Percentiles rank a stretch among this genome's conserved stretches.
These are phyloP conservation scores for Scomber colias DNA, from an alignment of 2,113 vertebrate genomes.

Conservation along the genomic window DNA sequence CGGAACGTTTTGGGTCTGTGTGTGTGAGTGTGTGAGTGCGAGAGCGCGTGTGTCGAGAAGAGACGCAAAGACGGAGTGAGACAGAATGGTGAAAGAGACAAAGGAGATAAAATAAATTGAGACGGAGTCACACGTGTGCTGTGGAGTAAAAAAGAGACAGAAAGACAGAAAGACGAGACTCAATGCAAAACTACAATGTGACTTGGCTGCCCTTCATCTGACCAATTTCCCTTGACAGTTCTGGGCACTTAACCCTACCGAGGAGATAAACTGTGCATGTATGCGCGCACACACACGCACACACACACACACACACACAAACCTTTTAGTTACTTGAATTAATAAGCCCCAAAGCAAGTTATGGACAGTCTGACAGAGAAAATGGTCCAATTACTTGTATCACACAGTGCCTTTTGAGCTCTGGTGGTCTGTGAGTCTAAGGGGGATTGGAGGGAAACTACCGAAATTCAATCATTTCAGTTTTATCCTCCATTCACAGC, in stretches of 20 bases:
- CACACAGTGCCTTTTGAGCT: slow-evolving; percentile 51
- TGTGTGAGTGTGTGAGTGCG: not conserved
- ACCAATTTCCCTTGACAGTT: slow-evolving; percentile 80
- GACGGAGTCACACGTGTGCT: not conserved
- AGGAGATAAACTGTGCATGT: slow-evolving; percentile 71
- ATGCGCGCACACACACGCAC: not conserved
- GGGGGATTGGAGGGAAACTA: slow-evolving; percentile 51
- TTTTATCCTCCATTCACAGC: slow-evolving; percentile 59
- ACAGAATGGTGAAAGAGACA: not conserved
- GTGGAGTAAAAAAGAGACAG: not conserved
- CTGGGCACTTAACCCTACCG: slow-evolving; percentile 63
- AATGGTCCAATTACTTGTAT: slow-evolving; percentile 72
- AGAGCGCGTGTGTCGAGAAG: slow-evolving; percentile 26
- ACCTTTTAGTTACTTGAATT: slow-evolving; percentile 79
- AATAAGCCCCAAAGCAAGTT: slow-evolving; percentile 75
- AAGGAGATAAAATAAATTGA: slow-evolving; percentile 3
- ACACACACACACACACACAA: not conserved
- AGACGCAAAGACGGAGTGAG: slow-evolving; percentile 20
- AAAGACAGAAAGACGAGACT: not conserved
- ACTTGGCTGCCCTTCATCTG: slow-evolving; percentile 64
- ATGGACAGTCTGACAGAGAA: slow-evolving; percentile 56
- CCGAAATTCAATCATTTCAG: slow-evolving; percentile 67
- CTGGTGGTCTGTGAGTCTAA: slow-evolving; percentile 44
- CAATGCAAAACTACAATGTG: slow-evolving; percentile 3
- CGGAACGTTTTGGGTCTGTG: slow-evolving; percentile 4